Base-by-base conservation (phyloP, 2,113 vertebrate species). In the Origma solitaria region DNA sequence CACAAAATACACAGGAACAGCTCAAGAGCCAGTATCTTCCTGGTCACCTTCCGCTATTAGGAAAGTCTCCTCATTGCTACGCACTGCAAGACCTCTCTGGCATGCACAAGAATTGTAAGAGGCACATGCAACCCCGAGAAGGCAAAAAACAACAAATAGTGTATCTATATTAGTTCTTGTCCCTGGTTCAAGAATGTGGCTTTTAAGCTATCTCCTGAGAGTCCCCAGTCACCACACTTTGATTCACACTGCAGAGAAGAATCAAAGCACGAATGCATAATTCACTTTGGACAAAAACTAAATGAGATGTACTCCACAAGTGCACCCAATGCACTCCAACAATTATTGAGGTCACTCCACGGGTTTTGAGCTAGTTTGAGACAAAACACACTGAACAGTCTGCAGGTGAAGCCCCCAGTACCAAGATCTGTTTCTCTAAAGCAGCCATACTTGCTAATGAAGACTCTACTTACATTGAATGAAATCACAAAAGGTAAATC, bases 71-170 rank as follows among this genome's bases (percentile, higher is more conserved):
- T 44, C 54, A 66, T 4, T 13, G 5, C 15, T 37, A 53, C 22
- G 7, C 17, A 65, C 28, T 44, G 17, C 11, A 73, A 75, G 50
- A 82, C 11, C 7, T 33, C 35, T 80, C 35, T 73, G 50, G 13
- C 31, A 70, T 0, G 1, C 37, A 58, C 7, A 40, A 75, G 42
- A 62, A 82, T 33, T 66, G 16, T 33, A 71, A 30, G 42, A 78
- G 22, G 42, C 23, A 49, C 17, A 61, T 16, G 31, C 3, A 70
- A 22, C 4, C 13, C 28, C 3, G 1, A 17, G 31, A 14, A 70
- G 28, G 45, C 35, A 86, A 61, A 78, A 81, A 60, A 0, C 0
- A 57, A 8, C 0, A 2, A 53, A 73, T 2, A 37, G 12, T 10
- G 7, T 28, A 23, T 23, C 58, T 47, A 1, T 27, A 21, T 8